Evolutionary conservation across 2,888 invertebrate genomes (phyloP), one percentile per base, ranked within the genome.

Genomic region (Ormyrus labotus): DNA sequence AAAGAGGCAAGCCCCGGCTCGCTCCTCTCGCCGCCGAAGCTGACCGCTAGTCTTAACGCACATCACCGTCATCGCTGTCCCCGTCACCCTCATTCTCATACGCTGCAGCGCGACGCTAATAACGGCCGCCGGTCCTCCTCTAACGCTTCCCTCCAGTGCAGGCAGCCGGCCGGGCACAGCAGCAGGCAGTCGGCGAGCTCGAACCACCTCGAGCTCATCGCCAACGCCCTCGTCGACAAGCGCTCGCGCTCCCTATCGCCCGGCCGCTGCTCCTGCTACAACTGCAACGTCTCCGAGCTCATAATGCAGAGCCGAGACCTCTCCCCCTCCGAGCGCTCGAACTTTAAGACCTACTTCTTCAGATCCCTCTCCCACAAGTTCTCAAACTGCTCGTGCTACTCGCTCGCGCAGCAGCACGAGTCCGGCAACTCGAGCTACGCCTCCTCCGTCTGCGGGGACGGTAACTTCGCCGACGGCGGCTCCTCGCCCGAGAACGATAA

Each of bases 261-360:
- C 0, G 58, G 61, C 0, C 51, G 48, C 53, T 88, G 89, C 83
- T 83, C 85, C 60, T 89, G 89, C 81, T 89, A 89, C 84, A 89
- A 89, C 78, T 89, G 89, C 84, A 89, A 88, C 83, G 88, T 89
- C 0, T 87, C 88, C 9, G 86, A 87, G 81, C 83, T 89, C 82
- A 89, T 89, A n/a, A 67, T 86, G 45, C 86, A 85, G 63, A 89
- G 89, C 77, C 82, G 85, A 50, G 86, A 88, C 57, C 84, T 89
- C 11, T 86, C 88, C 9, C 86, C 87, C 0, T 80, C 86, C n/a
- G 89, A 89, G 81, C 87, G 87, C 48, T 85, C 85, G 5, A 88
- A 89, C 63, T 88, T 89, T 45, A 84, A 85, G 57, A 85, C 84
- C 0, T 88, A 89, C 79, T 88, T 89, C 78, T 84, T 85, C 7